Conservation (phyloP, 2,113 vertebrate genomes). For the Ondatra zibethicus region DNA sequence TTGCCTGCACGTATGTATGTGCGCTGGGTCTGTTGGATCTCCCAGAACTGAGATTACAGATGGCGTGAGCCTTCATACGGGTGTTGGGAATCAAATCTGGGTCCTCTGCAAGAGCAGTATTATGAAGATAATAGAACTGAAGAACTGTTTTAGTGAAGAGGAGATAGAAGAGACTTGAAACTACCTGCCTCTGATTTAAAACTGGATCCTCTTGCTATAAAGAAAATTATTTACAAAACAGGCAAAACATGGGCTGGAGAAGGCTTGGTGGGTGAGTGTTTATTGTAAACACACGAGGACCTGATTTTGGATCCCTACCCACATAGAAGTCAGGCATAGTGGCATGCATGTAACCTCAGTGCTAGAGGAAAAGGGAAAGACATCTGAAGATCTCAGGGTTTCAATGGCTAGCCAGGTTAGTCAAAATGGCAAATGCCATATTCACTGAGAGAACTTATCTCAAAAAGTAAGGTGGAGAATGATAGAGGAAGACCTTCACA, state of each 20-base stretch:
- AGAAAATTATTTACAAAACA: neutral
- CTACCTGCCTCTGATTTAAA: constrained; percentile 14
- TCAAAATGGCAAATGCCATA: neutral
- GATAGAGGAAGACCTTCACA: neutral
- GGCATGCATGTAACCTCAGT: neutral
- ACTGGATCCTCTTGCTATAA: neutral
- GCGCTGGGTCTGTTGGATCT: neutral
- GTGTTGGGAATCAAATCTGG: neutral
- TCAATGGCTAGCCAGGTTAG: neutral
- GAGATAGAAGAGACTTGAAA: neutral
- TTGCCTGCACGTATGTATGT: neutral
- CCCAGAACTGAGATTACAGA: neutral
- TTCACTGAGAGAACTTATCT: neutral
- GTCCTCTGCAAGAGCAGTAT: neutral
- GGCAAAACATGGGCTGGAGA: neutral
- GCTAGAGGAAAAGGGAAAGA: neutral
- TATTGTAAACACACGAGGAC: neutral
- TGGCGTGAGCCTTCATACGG: neutral
- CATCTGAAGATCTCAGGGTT: neutral
- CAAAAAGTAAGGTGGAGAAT: neutral
- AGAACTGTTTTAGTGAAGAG: neutral
- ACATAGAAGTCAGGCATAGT: neutral
- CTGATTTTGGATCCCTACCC: too few relatives aligned
- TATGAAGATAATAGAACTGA: constrained; percentile 2
- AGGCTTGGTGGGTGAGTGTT: too few relatives aligned